Conservation (phyloP, 2,888 invertebrate genomes). For the Nymphalis polychloros region DNA sequence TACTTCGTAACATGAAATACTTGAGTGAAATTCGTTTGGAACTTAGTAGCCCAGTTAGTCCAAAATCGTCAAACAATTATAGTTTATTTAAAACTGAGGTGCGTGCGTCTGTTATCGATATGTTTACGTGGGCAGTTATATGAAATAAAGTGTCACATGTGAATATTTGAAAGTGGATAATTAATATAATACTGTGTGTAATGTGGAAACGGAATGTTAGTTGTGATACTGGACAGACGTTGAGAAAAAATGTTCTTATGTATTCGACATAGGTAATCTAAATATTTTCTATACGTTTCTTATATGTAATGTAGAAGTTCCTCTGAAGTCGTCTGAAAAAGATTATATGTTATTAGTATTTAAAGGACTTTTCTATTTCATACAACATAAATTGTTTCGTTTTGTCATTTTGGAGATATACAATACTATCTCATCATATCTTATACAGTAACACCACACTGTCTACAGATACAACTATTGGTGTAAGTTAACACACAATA, state of each 20-base stretch:
- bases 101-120: neutral
- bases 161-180: neutral
- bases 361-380: neutral
- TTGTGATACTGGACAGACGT: neutral
- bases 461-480: neutral
- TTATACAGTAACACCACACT: neutral
- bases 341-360: neutral
- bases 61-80: too few relatives aligned
- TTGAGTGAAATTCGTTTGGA: too few relatives aligned
- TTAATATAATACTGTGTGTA: neutral
- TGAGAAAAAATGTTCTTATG: neutral
- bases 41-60: too few relatives aligned
- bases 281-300: neutral
- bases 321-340: neutral
- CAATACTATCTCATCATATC: neutral
- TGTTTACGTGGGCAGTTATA: neutral
- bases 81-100: neutral
- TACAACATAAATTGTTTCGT: neutral
- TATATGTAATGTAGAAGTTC: slow-evolving; percentile 6
- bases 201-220: neutral
- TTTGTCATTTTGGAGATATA: neutral
- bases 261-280: neutral
- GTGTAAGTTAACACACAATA: neutral
- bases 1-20: too few relatives aligned
- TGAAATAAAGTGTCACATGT: neutral